Conservation (phyloP, 2,888 invertebrate species). For the Colostygia pectinataria region DNA sequence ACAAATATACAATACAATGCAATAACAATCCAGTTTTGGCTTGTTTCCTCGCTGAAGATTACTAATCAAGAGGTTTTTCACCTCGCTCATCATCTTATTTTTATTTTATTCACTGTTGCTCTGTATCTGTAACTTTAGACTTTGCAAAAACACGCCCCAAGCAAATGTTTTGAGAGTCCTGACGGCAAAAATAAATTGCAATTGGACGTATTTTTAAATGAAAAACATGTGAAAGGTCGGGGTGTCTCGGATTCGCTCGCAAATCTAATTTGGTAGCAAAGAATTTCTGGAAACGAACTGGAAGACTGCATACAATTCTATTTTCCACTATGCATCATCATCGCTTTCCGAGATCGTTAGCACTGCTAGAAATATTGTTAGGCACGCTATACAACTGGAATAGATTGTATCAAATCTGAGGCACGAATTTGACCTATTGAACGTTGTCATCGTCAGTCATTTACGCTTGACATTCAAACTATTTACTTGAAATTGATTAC, state of each 20-base stretch:
- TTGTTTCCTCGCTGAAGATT: constrained; percentile 22
- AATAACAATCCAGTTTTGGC: constrained; percentile 23
- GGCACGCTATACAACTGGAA: constrained; percentile 20
- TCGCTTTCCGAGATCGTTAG: constrained; percentile 39
- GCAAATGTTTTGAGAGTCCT: constrained; percentile 1
- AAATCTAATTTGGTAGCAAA: constrained; percentile 33
- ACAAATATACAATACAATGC: constrained; percentile 21
- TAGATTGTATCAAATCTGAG: constrained; percentile 6
- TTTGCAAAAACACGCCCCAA: constrained; percentile 16
- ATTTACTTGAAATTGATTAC: constrained; percentile 11
- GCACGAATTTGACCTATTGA: constrained; percentile 28
- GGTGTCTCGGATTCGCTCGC: constrained; percentile 25
- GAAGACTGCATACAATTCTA: constrained; percentile 37
- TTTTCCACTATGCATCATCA: constrained; percentile 37
- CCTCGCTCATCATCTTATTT: constrained; percentile 17
- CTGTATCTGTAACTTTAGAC: constrained; percentile 11
- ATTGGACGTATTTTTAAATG: constrained; percentile 19
- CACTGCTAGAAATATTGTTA: constrained; percentile 26
- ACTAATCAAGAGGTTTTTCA: constrained; percentile 27
- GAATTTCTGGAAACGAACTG: constrained; percentile 31
- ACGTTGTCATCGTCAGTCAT: constrained; percentile 17
- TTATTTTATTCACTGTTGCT: constrained; percentile 4
- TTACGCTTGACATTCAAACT: constrained; percentile 19
- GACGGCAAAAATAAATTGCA: constrained; percentile 11
- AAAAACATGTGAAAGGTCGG: constrained; percentile 26